Conservation (phyloP, 2,888 invertebrate species). For the Nephrocerus scutellatus region DNA sequence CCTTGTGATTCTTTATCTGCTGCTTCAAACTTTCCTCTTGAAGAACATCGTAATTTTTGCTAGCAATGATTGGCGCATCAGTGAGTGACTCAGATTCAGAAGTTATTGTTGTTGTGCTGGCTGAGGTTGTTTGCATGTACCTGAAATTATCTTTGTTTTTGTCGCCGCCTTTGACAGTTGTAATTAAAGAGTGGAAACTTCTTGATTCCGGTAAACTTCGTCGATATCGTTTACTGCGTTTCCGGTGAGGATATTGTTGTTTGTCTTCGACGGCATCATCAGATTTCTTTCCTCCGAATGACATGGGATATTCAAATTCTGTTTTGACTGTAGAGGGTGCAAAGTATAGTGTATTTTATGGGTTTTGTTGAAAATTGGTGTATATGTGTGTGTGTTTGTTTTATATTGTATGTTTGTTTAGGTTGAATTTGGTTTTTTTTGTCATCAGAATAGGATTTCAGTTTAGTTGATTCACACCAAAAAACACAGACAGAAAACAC, state of each 20-base stretch:
- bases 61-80: slow-evolving; percentile 9
- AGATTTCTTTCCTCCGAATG: neutral
- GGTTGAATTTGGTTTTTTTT: no score
- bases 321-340: no score
- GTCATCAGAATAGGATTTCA: no score
- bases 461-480: no score
- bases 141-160: neutral
- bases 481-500: no score
- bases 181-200: slow-evolving; percentile 18
- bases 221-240: slow-evolving; percentile 30
- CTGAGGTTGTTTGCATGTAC: slow-evolving; percentile 5
- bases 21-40: no score
- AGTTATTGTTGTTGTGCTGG: slow-evolving; percentile 13
- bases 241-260: neutral
- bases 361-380: no score
- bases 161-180: slow-evolving; percentile 1
- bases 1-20: no score
- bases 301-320: no score
- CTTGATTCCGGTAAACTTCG: slow-evolving; percentile 39
- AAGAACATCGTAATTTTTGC: slow-evolving; percentile 23
- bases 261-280: neutral
- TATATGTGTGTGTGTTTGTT: no score
- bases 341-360: no score
- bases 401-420: no score
- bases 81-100: slow-evolving; percentile 13